Evolutionary conservation across 2,797 vertebrate genomes (phyloP), one percentile per base, ranked within the genome.

Genomic region (Cottoperca gobio): DNA sequence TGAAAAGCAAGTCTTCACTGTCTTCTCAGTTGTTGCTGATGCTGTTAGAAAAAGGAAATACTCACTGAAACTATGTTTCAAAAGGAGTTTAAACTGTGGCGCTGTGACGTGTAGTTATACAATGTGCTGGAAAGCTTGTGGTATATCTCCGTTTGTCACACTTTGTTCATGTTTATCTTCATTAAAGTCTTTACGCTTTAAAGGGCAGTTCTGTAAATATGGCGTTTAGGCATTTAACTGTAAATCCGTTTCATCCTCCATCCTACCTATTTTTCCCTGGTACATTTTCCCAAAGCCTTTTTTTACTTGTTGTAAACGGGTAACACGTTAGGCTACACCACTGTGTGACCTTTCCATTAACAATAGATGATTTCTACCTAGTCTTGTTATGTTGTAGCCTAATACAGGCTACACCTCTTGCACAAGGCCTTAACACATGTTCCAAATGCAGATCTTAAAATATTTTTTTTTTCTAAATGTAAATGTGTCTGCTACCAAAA

Each of bases 21-120:
- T 8, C 11, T 31, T 24, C 46, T 52, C 49, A 10, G n/a, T 52
- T 82, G 77, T 58, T 79, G 69, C 60, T 79, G 73, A 79, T 85
- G 82, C 37, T 76, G 70, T 48, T 58, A 4, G 12, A 35, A 57
- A 60, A 13, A 58, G 48, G 13, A 31, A n/a, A 69, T 40, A 60
- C 53, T 48, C 17, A 31, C 16, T 28, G 16, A 13, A 8, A 14
- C 33, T 14, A 1, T 28, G 31, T 54, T 31, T 17, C 12, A 17
- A 8, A 19, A 6, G 16, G 11, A 39, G 4, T 6, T 40, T 26
- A 8, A 60, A 28, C 33, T 19, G 6, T 14, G n/a, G 2, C 14
- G 16, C 33, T 63, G 11, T 13, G 14, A 9, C 5, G 21, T 37
- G 33, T 7, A 50, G 23, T n/a, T 39, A 12, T 12, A 2, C 28